Evolutionary conservation across 2,888 invertebrate genomes (phyloP).

Genomic region (Drosophila silvestris): DNA sequence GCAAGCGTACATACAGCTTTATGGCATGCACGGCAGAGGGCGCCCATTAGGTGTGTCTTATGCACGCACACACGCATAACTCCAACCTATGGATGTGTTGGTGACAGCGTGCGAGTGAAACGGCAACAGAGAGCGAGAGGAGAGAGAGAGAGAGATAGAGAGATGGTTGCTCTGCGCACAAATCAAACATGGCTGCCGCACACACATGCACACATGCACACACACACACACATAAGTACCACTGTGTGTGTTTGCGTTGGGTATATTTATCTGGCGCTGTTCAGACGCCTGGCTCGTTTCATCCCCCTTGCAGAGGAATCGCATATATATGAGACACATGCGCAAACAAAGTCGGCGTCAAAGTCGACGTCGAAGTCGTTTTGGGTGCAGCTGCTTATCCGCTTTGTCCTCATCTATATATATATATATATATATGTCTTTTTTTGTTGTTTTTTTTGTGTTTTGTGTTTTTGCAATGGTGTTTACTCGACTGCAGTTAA

Average conservation of each 20-base stretch:
- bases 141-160: slow-evolving; percentile 15
- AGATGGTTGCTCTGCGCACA: slow-evolving; percentile 30
- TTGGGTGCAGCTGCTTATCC: slow-evolving; percentile 48
- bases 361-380: slow-evolving; percentile 13
- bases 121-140: slow-evolving; percentile 20
- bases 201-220: slow-evolving; percentile 5
- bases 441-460: not conserved
- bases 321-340: slow-evolving; percentile 44
- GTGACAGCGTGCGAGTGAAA: slow-evolving; percentile 32
- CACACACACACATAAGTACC: not conserved
- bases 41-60: slow-evolving; percentile 35
- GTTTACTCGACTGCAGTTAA: slow-evolving; percentile 68
- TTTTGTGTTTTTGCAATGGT: slow-evolving; percentile 19
- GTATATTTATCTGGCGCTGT: slow-evolving; percentile 28
- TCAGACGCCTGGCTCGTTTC: slow-evolving; percentile 14
- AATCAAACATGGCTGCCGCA: slow-evolving; percentile 59
- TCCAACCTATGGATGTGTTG: slow-evolving; percentile 26
- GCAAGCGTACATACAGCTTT: slow-evolving; percentile 12
- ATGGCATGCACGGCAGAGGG: slow-evolving; percentile 45
- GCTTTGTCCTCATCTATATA: slow-evolving; percentile 8
- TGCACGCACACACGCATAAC: slow-evolving; percentile 48
- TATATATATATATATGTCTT: not conserved
- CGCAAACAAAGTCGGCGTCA: slow-evolving; percentile 50
- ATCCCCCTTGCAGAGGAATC: slow-evolving; percentile 16
- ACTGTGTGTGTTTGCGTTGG: slow-evolving; percentile 9